phyloP scores from a whole-genome alignment of 2,113 vertebrate species.

The Pomatostomus ruficeps region DNA sequence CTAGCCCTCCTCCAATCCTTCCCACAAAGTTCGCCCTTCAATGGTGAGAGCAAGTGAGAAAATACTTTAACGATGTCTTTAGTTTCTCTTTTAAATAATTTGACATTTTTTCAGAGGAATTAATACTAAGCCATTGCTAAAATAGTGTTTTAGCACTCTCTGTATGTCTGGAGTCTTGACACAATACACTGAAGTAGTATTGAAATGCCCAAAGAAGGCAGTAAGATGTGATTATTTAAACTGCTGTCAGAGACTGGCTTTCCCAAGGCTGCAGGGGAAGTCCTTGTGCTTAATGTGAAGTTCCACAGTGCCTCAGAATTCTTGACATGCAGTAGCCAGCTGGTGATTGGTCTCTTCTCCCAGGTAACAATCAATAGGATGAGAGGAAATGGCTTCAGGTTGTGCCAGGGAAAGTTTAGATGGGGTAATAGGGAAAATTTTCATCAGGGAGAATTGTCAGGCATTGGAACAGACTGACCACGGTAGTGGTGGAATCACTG shows the following conservation, averaged over 20 bases:
- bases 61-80: background rate
- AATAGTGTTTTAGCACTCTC: background rate
- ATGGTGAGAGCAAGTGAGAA: background rate
- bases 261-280: background rate
- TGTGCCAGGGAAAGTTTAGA: background rate
- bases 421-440: background rate
- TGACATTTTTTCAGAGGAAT: background rate
- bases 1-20: background rate
- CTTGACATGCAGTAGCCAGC: background rate
- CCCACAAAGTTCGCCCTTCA: background rate
- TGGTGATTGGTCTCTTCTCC: background rate
- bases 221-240: background rate
- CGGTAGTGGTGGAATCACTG: background rate
- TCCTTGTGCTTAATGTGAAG: background rate
- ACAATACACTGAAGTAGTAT: background rate
- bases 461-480: background rate
- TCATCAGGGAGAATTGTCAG: background rate
- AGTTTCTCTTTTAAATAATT: background rate
- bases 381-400: background rate
- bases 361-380: background rate
- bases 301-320: background rate
- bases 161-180: background rate
- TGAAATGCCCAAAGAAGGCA: background rate
- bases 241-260: background rate
- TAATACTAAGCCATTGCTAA: background rate